These are phyloP conservation scores for Ceyx margarethae DNA, from an alignment of 2,113 vertebrate species.

Conservation along the genomic window DNA sequence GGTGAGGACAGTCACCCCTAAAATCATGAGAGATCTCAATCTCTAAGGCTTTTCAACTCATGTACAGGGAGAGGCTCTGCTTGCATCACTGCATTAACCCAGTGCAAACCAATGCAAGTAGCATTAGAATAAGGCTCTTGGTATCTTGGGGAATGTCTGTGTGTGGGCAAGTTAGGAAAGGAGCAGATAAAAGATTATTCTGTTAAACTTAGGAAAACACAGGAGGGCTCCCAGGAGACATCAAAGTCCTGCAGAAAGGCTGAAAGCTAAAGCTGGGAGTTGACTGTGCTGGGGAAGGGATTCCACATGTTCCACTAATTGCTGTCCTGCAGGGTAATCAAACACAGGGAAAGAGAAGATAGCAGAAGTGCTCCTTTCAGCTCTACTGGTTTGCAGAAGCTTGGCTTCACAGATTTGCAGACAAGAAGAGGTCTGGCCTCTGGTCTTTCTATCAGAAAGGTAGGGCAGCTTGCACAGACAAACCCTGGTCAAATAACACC, in stretches of 20 bases:
- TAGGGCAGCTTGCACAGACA: not conserved
- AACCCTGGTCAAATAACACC: not conserved
- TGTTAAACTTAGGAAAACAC: not conserved
- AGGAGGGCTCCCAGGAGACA: not conserved
- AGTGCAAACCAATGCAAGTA: not conserved
- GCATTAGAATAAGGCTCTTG: not conserved
- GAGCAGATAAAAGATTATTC: slow-evolving; percentile 1
- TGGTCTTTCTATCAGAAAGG: not conserved
- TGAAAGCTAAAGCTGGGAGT: not conserved
- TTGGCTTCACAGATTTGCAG: not conserved
- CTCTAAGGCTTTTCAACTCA: not conserved
- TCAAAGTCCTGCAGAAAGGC: not conserved
- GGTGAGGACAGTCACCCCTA: not conserved
- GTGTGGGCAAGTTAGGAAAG: not conserved
- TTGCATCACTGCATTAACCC: not conserved
- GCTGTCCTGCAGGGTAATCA: not conserved
- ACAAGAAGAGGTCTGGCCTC: not conserved
- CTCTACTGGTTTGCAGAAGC: not conserved
- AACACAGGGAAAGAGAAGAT: not conserved
- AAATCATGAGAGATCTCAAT: not conserved
- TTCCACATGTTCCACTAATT: not conserved
- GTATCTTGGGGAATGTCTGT: not conserved
- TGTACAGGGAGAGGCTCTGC: not conserved
- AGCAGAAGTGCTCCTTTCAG: not conserved
- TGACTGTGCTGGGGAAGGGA: not conserved